phyloP scores from a whole-genome alignment of 2,797 vertebrate genomes.

The Peromyscus aztecus region DNA sequence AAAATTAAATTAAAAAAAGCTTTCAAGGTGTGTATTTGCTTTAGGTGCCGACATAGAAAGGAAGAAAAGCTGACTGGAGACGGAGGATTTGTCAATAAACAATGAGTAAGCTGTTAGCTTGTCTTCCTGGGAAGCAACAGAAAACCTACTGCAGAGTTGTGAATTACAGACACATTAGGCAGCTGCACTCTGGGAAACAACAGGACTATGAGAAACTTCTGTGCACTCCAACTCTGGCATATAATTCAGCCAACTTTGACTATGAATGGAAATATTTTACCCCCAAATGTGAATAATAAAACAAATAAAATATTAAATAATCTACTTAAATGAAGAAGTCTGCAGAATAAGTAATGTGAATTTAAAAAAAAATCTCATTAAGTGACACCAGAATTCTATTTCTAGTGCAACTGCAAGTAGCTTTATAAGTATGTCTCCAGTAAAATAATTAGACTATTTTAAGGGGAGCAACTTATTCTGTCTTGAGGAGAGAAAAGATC shows the following conservation, averaged over 20 bases:
- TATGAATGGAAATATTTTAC: conserved; percentile 78
- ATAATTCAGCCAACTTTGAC: conserved; percentile 63
- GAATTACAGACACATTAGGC: background rate
- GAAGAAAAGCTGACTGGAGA: background rate
- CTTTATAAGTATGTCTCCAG: conserved; percentile 78
- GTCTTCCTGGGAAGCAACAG: conserved; percentile 43
- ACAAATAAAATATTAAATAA: conserved; percentile 86
- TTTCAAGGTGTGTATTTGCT: conserved; percentile 26
- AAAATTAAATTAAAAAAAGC: background rate
- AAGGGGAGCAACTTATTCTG: conserved; percentile 70
- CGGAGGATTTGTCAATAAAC: background rate
- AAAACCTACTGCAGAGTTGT: background rate
- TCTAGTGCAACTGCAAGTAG: conserved; percentile 76
- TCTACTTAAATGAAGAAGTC: conserved; percentile 78
- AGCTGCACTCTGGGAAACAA: conserved; percentile 21
- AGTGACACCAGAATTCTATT: conserved; percentile 82
- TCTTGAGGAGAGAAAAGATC: conserved; percentile 63
- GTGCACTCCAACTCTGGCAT: conserved; percentile 42
- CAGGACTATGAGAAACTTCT: conserved; percentile 60
- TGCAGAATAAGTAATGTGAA: conserved; percentile 83
- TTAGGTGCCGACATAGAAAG: background rate
- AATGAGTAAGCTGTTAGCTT: conserved; percentile 28
- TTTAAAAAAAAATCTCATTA: conserved; percentile 82
- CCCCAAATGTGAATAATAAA: conserved; percentile 83
- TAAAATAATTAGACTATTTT: conserved; percentile 85